Percentiles rank a stretch among this genome's conserved stretches.
Conservation (phyloP, 2,113 vertebrate species). For the Gnathonemus longibarbis region DNA sequence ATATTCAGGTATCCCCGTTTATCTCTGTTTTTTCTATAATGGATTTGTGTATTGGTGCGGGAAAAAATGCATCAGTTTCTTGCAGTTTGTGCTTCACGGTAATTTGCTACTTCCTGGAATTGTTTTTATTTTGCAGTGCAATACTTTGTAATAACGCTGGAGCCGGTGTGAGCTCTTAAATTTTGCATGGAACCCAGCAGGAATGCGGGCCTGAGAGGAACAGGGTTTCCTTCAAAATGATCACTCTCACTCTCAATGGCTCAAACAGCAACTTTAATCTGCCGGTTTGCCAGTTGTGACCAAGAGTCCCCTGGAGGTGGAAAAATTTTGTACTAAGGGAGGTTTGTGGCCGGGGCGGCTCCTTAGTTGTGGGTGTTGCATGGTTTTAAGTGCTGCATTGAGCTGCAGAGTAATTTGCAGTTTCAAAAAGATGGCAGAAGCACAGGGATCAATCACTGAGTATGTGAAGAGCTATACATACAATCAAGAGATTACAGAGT, state of each 20-base stretch:
- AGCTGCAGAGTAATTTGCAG: background rate
- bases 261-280: background rate
- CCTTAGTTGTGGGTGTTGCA: background rate
- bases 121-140: background rate
- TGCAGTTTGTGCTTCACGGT: background rate
- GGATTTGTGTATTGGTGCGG: background rate
- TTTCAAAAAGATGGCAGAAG: background rate
- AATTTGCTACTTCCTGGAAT: background rate
- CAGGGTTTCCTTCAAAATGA: background rate
- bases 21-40: conserved; percentile 1
- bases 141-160: background rate
- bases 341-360: background rate
- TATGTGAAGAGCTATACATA: background rate
- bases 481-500: background rate
- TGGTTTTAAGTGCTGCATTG: background rate
- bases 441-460: background rate
- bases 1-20: background rate
- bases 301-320: background rate
- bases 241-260: background rate
- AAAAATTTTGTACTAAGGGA: background rate
- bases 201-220: background rate
- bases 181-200: background rate
- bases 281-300: background rate
- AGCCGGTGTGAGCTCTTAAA: background rate
- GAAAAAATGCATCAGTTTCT: background rate